Evolutionary conservation across 2,797 vertebrate species (phyloP).

Genomic region (Coreius guichenoti): DNA sequence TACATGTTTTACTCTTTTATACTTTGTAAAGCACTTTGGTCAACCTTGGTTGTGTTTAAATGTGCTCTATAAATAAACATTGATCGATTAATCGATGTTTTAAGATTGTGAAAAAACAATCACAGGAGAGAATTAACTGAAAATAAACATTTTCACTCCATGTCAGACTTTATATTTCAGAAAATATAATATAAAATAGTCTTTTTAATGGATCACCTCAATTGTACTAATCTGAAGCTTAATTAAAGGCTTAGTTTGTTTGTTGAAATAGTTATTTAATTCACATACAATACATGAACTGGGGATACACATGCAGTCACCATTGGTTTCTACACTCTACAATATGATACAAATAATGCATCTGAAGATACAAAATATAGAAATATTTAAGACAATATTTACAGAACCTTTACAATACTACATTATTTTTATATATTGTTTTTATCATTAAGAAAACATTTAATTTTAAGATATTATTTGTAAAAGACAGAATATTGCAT

Average conservation of each 20-base stretch:
- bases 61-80: too few species aligned
- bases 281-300: conserved; percentile 81
- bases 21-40: too few species aligned
- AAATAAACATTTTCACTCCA: neutral
- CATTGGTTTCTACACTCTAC: conserved; percentile 78
- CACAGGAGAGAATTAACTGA: neutral
- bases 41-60: too few species aligned
- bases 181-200: neutral
- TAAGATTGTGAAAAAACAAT: neutral
- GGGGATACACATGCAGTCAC: conserved; percentile 82
- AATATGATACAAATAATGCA: conserved; percentile 84
- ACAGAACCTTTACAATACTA: conserved; percentile 86
- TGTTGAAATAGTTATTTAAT: conserved; percentile 81
- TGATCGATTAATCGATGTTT: too few species aligned
- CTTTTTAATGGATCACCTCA: neutral
- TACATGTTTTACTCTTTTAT: too few species aligned
- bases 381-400: conserved; percentile 87
- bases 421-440: conserved; percentile 90
- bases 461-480: conserved; percentile 69
- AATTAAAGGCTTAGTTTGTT: conserved; percentile 61
- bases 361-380: conserved; percentile 88
- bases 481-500: conserved; percentile 82
- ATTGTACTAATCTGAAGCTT: neutral
- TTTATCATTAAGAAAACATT: conserved; percentile 82
- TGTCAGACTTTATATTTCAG: neutral